phyloP scores from a whole-genome alignment of 2,797 vertebrate genomes.

The Bradypus variegatus region DNA sequence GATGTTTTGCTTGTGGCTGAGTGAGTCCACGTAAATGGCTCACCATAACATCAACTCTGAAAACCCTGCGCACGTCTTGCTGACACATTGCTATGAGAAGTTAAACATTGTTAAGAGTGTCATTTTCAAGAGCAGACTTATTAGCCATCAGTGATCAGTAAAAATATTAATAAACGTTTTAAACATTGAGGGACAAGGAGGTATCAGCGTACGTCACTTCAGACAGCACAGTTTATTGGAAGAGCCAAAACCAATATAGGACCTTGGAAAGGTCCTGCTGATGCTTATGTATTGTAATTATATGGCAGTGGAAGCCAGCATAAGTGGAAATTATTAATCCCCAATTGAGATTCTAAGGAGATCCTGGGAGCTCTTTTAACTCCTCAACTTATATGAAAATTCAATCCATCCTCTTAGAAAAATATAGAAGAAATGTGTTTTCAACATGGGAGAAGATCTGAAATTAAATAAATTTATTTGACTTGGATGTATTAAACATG shows the following conservation, averaged over 20 bases:
- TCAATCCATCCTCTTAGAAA: neutral
- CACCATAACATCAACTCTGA: neutral
- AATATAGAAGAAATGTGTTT: slow-evolving; percentile 1
- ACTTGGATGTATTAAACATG: slow-evolving; percentile 19
- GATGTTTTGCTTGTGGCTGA: neutral
- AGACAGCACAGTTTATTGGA: slow-evolving; percentile 31
- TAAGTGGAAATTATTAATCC: slow-evolving; percentile 51
- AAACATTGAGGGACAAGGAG: neutral
- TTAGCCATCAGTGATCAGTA: neutral
- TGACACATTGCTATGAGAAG: slow-evolving; percentile 12
- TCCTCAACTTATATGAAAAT: neutral
- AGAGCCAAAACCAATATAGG: slow-evolving; percentile 7
- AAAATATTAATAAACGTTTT: neutral
- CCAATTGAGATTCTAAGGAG: slow-evolving; percentile 25
- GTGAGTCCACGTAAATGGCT: neutral
- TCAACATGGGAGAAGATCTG: neutral
- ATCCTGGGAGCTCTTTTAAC: neutral
- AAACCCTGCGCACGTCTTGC: neutral
- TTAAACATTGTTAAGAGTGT: neutral
- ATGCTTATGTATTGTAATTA: neutral
- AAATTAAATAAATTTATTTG: slow-evolving; percentile 28
- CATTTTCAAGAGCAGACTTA: slow-evolving; percentile 5
- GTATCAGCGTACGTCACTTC: neutral
- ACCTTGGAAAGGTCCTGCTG: slow-evolving; percentile 1
- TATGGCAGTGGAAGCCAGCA: slow-evolving; percentile 22